Conservation (phyloP, 2,888 invertebrate species). For the Epinotia brunnichana region DNA sequence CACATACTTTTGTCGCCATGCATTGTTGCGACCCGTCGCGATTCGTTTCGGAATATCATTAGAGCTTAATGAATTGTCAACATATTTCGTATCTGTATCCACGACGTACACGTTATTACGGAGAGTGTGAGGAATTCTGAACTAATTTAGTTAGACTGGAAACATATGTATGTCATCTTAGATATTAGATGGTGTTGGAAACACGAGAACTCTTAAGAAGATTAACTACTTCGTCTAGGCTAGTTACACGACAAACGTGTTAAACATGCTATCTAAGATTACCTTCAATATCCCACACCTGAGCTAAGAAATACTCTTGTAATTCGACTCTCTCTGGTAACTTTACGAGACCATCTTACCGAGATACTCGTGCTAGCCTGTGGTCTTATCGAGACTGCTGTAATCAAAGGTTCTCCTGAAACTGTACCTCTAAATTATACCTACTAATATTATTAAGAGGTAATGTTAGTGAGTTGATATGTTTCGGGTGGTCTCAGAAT, state of each 20-base stretch:
- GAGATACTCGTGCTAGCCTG: neutral
- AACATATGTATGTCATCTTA: slow-evolving; percentile 1
- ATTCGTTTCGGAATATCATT: slow-evolving; percentile 30
- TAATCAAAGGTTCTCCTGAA: neutral
- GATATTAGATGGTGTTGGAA: neutral
- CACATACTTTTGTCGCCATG: slow-evolving; percentile 37
- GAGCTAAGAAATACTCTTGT: slow-evolving; percentile 1
- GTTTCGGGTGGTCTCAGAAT: too few relatives aligned
- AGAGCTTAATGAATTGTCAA: slow-evolving; percentile 33
- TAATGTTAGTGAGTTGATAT: too few relatives aligned
- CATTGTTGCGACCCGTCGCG: slow-evolving; percentile 37
- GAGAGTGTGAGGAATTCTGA: slow-evolving; percentile 2
- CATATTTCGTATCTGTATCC: slow-evolving; percentile 28
- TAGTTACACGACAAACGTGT: neutral
- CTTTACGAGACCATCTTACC: neutral
- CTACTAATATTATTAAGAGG: neutral
- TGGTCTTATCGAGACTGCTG: neutral
- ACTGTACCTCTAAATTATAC: neutral
- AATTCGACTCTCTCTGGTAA: neutral
- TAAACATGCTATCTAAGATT: too few relatives aligned
- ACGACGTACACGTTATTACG: slow-evolving; percentile 8
- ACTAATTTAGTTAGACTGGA: slow-evolving; percentile 6
- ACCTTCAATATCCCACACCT: neutral
- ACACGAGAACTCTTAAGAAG: neutral
- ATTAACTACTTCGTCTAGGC: neutral